Conservation (phyloP, 2,113 vertebrate species). For the Apteryx mantelli region DNA sequence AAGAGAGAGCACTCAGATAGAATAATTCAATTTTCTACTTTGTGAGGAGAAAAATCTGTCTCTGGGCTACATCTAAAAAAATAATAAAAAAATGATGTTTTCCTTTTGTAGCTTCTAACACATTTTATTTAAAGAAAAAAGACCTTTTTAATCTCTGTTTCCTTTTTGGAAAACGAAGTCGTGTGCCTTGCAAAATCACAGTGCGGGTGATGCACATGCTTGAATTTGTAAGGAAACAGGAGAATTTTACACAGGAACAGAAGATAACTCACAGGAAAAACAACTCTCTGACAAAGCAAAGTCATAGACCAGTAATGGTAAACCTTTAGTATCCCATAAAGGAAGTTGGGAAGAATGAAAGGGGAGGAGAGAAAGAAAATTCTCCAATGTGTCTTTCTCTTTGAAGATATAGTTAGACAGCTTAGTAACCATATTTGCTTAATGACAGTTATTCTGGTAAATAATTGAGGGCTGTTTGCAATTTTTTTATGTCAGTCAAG, state of each 20-base stretch:
- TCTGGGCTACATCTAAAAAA: constrained; percentile 47
- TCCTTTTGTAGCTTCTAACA: constrained; percentile 26
- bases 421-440: background rate
- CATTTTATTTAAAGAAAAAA: constrained; percentile 29
- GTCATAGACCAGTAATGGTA: background rate
- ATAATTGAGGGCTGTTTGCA: background rate
- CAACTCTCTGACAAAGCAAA: background rate
- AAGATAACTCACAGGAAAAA: background rate
- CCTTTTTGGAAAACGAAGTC: background rate
- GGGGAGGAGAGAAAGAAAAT: background rate
- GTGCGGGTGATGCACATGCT: background rate
- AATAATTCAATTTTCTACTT: constrained; percentile 65
- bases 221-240: background rate
- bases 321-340: background rate
- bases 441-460: background rate
- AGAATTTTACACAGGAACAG: background rate
- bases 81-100: constrained; percentile 19
- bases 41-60: constrained; percentile 50
- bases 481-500: background rate
- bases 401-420: background rate
- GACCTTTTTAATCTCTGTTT: background rate
- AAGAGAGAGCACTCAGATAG: constrained; percentile 8
- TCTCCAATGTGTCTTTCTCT: background rate
- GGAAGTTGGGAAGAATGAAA: background rate
- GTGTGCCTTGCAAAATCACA: background rate